Evolutionary conservation across 2,797 vertebrate genomes (phyloP).

Genomic region (Monodelphis domestica): DNA sequence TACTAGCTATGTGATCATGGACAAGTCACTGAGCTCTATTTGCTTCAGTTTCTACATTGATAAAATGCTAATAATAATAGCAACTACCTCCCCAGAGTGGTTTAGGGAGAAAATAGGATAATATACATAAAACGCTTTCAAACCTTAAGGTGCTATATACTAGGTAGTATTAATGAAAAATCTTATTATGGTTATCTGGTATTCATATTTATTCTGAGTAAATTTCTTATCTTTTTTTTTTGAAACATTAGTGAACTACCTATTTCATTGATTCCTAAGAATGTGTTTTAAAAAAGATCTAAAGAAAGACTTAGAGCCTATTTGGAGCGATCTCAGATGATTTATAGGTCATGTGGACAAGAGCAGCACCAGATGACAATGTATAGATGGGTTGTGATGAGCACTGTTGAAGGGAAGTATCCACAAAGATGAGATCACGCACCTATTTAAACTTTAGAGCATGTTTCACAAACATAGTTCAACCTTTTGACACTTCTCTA

Average conservation of each 20-base stretch:
- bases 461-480: not conserved
- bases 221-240: too few species aligned
- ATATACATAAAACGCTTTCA: not conserved
- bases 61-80: not conserved
- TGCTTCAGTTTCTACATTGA: not conserved
- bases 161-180: not conserved
- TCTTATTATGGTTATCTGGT: too few species aligned
- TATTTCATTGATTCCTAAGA: too few species aligned
- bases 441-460: not conserved
- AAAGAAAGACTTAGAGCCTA: too few species aligned
- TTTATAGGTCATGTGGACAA: not conserved
- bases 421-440: not conserved
- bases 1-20: not conserved
- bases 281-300: too few species aligned
- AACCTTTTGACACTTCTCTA: too few species aligned
- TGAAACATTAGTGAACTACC: too few species aligned
- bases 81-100: not conserved
- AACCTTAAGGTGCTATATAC: too few species aligned
- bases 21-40: not conserved
- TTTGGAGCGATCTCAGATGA: not conserved
- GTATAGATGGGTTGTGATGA: not conserved
- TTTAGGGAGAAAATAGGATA: not conserved
- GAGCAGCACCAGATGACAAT: not conserved
- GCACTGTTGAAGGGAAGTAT: too few species aligned
- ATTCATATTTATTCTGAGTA: too few species aligned